Base-by-base conservation (phyloP, 1,140 invertebrate species). In the Aplysia californica region DNA sequence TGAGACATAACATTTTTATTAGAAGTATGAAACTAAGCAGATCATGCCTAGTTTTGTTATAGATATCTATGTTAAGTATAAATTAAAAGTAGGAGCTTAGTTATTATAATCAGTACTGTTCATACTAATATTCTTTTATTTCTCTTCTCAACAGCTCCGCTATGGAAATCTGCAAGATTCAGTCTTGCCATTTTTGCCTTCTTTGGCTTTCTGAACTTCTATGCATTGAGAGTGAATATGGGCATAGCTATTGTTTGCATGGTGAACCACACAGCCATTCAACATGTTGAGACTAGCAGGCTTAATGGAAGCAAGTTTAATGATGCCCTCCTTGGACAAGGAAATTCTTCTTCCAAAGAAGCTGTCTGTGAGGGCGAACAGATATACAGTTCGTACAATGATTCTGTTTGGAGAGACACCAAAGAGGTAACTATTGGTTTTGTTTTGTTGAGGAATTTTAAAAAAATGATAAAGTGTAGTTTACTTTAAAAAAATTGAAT, bases 161-260 rank as follows among this genome's bases (percentile, higher is more conserved):
- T 81, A 39, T 84, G 82, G 80, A 77, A 56, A 21, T 86, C 85
- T 2, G 66, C 73, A n/a, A 78, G 87, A 5, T 44, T 87, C 23
- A 72, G 74, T 10, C 55, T 86, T 44, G 77, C 84, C 20, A 23
- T 87, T 1, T 61, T 87, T n/a, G 79, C 78, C 10, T 87, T 86
- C 56, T 79, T 88, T 33, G 87, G 84, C 2, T 84, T 84, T 56
- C 50, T 87, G 31, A 86, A 85, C 72, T 76, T 86, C 87, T 97
- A 96, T 91, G 95, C 96, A 88, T 90, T 96, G 21, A 91, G 95
- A 35, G 95, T 96, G 10, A 96, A 97, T 89, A 91, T 96, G 33
- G 81, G 83, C 69, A 95, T 97, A 56, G 95, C 95, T 69, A 95
- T 97, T 69, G 95, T 96, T 18, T 94, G 94, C 76, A 97, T 96